Percentiles rank a stretch among this genome's conserved stretches.
Conservation (phyloP, 2,797 vertebrate species). For the Kryptolebias ocellatus region DNA sequence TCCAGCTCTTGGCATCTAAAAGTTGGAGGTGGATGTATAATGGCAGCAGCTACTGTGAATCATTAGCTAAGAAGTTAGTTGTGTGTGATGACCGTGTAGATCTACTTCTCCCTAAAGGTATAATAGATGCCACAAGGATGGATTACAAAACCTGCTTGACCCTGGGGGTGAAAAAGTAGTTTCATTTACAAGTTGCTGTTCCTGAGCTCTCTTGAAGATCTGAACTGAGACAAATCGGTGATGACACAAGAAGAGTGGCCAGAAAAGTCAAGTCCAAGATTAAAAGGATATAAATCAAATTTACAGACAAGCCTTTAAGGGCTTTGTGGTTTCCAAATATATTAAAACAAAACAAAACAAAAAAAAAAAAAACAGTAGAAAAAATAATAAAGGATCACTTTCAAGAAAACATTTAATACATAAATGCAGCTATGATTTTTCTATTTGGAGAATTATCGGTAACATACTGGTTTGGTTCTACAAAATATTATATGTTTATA, state of each 20-base stretch:
- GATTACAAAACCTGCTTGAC: background rate
- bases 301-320: background rate
- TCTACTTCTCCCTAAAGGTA: conserved; percentile 10
- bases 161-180: background rate
- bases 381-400: too few relatives aligned
- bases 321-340: background rate
- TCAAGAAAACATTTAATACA: too few relatives aligned
- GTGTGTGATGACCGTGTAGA: conserved; percentile 29
- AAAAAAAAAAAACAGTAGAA: background rate
- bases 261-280: background rate
- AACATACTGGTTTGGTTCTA: too few relatives aligned
- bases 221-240: conserved; percentile 2
- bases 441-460: too few relatives aligned
- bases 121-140: conserved; percentile 10
- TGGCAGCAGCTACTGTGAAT: conserved; percentile 54
- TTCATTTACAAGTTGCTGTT: conserved; percentile 2
- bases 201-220: background rate
- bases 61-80: conserved; percentile 46
- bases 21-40: conserved; percentile 49
- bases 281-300: background rate
- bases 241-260: background rate
- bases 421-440: too few relatives aligned
- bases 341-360: background rate
- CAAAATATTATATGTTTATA: too few relatives aligned
- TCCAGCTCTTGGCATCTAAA: conserved; percentile 39